Percentiles rank a stretch among this genome's conserved stretches.
phyloP scores from a whole-genome alignment of 2,113 vertebrate species.

The Chaetops frenatus region DNA sequence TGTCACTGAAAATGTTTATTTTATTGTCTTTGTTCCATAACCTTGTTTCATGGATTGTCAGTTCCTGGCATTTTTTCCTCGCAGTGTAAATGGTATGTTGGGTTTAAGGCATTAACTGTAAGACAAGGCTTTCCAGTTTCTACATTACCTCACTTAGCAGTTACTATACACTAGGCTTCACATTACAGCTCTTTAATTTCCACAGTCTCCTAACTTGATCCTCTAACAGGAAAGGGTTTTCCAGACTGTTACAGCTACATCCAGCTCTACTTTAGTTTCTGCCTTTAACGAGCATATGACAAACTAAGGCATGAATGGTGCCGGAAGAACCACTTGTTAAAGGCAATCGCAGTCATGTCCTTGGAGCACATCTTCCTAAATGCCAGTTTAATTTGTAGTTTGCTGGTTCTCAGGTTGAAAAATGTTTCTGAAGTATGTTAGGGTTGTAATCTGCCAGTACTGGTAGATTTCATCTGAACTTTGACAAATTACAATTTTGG shows the following conservation, averaged over 20 bases:
- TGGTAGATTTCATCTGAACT: background rate
- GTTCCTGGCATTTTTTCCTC: constrained; percentile 7
- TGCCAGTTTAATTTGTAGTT: background rate
- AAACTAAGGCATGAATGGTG: background rate
- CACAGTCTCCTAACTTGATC: background rate
- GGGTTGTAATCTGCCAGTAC: background rate
- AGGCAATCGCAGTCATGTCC: background rate
- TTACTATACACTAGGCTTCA: background rate
- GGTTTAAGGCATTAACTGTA: constrained; percentile 11
- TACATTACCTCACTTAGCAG: background rate
- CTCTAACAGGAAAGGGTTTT: background rate
- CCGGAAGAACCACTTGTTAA: background rate
- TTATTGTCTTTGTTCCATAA: background rate
- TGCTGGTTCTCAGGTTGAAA: background rate
- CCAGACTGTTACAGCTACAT: background rate
- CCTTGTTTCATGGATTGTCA: background rate
- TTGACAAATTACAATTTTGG: background rate
- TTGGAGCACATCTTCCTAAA: background rate
- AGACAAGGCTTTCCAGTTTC: constrained; percentile 7
- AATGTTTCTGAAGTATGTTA: background rate
- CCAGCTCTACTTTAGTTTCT: background rate
- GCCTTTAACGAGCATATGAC: background rate
- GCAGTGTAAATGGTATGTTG: background rate
- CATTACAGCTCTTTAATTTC: background rate
- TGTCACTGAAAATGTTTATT: background rate